Conservation (phyloP, 2,113 vertebrate genomes). For the Urocitellus parryii region DNA sequence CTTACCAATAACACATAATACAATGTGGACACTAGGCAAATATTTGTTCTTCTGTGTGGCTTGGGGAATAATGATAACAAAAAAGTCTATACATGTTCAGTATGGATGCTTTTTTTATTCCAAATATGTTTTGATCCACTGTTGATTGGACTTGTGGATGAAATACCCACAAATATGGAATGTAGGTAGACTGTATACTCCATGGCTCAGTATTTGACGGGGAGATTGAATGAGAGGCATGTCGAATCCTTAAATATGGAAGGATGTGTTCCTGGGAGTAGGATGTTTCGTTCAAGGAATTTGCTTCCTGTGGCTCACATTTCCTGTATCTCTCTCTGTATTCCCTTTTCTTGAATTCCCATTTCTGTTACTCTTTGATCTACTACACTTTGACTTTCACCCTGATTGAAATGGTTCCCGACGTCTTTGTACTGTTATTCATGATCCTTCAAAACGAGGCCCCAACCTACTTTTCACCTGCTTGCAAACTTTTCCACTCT, state of each 20-base stretch:
- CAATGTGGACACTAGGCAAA: neutral
- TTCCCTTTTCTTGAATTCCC: neutral
- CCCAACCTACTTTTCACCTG: neutral
- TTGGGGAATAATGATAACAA: neutral
- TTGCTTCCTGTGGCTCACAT: neutral
- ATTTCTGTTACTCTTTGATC: neutral
- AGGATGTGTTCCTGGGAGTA: neutral
- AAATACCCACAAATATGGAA: neutral
- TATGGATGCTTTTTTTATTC: neutral
- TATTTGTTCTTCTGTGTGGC: neutral
- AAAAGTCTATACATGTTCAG: neutral
- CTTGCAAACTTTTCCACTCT: conserved; percentile 13
- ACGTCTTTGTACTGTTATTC: neutral
- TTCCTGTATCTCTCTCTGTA: neutral
- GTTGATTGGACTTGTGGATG: neutral
- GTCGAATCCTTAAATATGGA: neutral
- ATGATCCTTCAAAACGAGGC: neutral
- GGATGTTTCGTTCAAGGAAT: neutral
- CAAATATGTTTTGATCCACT: neutral
- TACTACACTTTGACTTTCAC: neutral
- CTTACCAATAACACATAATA: neutral
- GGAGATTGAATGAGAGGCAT: neutral
- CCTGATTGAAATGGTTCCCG: neutral
- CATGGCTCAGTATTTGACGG: neutral
- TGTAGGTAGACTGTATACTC: too few species aligned